Evolutionary conservation across 2,888 invertebrate species (phyloP).

Genomic region (Torymus aiolomorphi): DNA sequence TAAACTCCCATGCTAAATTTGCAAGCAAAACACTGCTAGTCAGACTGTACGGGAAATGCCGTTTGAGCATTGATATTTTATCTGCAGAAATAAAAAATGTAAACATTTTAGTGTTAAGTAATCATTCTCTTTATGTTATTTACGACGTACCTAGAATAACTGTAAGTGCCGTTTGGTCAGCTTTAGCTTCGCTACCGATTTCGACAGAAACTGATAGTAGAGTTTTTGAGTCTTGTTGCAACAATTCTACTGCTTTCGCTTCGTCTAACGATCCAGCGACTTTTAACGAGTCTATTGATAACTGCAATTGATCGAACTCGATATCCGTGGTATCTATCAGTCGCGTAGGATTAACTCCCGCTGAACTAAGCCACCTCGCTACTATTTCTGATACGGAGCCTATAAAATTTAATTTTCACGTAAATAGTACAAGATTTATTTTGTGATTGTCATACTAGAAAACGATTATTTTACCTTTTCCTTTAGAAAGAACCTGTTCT

Average conservation of each 20-base stretch:
- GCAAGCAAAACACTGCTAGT: slow-evolving; percentile 86
- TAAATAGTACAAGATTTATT: slow-evolving; percentile 23
- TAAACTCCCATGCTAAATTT: slow-evolving; percentile 95
- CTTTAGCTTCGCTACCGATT: slow-evolving; percentile 65
- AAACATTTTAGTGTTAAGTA: neutral
- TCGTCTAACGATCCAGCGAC: slow-evolving; percentile 63
- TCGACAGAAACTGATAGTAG: slow-evolving; percentile 63
- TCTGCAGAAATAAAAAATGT: slow-evolving; percentile 61
- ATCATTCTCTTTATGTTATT: slow-evolving; percentile 16
- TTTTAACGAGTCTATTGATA: slow-evolving; percentile 63
- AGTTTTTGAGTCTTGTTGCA: slow-evolving; percentile 59
- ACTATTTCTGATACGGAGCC: slow-evolving; percentile 94
- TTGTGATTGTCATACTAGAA: neutral
- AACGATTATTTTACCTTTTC: slow-evolving; percentile 71
- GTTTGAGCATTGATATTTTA: slow-evolving; percentile 77
- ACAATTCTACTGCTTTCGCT: slow-evolving; percentile 62
- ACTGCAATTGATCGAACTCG: slow-evolving; percentile 68
- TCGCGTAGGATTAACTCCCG: slow-evolving; percentile 82
- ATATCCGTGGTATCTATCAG: slow-evolving; percentile 73
- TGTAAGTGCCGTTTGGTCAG: slow-evolving; percentile 63
- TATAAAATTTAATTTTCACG: slow-evolving; percentile 64
- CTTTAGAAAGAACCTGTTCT: slow-evolving; percentile 72
- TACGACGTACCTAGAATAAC: slow-evolving; percentile 64
- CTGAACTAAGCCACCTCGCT: slow-evolving; percentile 89
- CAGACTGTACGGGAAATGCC: slow-evolving; percentile 91